Conservation (phyloP, 2,888 invertebrate genomes). For the Troides aeacus region DNA sequence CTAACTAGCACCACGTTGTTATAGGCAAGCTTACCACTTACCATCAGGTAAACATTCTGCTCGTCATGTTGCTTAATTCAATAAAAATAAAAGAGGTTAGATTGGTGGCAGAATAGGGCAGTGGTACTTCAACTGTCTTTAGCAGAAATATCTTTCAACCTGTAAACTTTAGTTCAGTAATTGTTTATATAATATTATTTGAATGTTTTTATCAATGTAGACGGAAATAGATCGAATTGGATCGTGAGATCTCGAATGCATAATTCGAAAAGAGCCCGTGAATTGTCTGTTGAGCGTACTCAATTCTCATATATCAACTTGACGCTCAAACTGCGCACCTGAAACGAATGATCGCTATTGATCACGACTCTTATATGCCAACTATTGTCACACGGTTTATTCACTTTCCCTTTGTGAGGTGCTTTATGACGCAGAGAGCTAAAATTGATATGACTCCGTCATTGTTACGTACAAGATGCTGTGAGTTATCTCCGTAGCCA, state of each 20-base stretch:
- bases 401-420: conserved; percentile 17
- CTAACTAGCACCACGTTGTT: too few species aligned
- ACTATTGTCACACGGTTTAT: conserved; percentile 21
- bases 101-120: too few species aligned
- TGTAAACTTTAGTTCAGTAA: too few species aligned
- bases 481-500: not conserved
- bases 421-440: not conserved
- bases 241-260: conserved; percentile 9
- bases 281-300: conserved; percentile 22
- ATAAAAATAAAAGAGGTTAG: too few species aligned
- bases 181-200: too few species aligned
- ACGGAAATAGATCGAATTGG: not conserved
- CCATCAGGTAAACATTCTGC: too few species aligned
- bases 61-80: too few species aligned
- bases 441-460: not conserved
- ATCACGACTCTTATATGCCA: conserved; percentile 17
- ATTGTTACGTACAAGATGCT: not conserved
- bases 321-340: conserved; percentile 21
- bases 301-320: conserved; percentile 18
- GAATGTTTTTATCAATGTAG: not conserved
- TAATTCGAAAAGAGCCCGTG: conserved; percentile 16
- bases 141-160: too few species aligned
- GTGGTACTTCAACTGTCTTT: too few species aligned
- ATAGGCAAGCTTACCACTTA: too few species aligned
- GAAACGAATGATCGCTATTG: conserved; percentile 24